Percentiles rank a stretch among this genome's conserved stretches.
Evolutionary conservation across 2,797 vertebrate genomes (phyloP).

Genomic region (Poecilia picta): DNA sequence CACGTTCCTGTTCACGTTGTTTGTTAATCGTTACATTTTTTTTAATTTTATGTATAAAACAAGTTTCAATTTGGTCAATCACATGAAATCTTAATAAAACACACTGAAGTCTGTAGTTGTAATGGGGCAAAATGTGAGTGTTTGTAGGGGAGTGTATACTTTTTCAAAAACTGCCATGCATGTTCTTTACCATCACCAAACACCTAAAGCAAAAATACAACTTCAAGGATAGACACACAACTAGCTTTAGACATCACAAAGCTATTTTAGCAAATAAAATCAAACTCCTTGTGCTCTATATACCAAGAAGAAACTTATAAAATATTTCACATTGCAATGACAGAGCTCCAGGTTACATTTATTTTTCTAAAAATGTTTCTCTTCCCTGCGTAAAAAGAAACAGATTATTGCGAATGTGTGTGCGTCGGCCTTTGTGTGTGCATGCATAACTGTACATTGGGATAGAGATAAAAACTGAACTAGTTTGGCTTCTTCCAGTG

Average conservation of each 20-base stretch:
- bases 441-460: constrained; percentile 41
- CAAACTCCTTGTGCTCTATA: background rate
- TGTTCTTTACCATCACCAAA: background rate
- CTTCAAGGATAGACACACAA: background rate
- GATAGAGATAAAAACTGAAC: constrained; percentile 60
- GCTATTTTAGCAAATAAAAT: background rate
- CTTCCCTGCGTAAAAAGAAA: constrained; percentile 7
- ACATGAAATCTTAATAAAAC: no score
- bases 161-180: background rate
- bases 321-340: constrained; percentile 13
- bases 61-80: no score
- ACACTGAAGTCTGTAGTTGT: background rate
- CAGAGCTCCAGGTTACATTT: constrained; percentile 13
- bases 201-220: background rate
- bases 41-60: no score
- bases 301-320: background rate
- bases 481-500: constrained; percentile 72
- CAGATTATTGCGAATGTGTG: background rate
- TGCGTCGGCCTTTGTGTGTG: constrained; percentile 9
- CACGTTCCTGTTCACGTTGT: background rate
- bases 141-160: background rate
- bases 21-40: background rate
- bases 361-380: background rate
- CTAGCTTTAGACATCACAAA: background rate
- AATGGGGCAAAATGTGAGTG: background rate